These are phyloP conservation scores for Albula glossodonta DNA, from an alignment of 2,113 vertebrate genomes.

Conservation along the genomic window DNA sequence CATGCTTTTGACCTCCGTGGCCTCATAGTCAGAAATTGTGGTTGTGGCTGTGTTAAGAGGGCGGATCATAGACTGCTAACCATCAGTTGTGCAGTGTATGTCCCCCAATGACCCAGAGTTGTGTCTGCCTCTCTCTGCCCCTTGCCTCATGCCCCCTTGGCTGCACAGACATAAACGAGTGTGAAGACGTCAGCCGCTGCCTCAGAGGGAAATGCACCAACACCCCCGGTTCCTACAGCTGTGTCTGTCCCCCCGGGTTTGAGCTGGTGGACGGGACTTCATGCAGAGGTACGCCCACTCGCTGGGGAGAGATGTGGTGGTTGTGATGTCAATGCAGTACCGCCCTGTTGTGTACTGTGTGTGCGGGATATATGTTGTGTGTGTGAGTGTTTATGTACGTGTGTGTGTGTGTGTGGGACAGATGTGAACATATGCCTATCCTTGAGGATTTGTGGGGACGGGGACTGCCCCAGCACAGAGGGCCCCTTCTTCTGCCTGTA, in stretches of 20 bases:
- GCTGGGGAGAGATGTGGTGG: not conserved
- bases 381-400: not conserved
- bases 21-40: not conserved
- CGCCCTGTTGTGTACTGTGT: not conserved
- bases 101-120: not conserved
- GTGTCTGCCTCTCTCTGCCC: not conserved
- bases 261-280: constrained; percentile 54
- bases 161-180: constrained; percentile 68
- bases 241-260: constrained; percentile 59
- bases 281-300: constrained; percentile 58
- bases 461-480: constrained; percentile 60
- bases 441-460: constrained; percentile 58
- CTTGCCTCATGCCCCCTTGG: not conserved
- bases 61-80: not conserved
- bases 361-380: not conserved
- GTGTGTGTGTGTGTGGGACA: constrained; percentile 38
- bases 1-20: not conserved
- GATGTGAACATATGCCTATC: constrained; percentile 66
- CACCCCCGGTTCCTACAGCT: constrained; percentile 61
- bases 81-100: not conserved
- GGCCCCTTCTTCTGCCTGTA: constrained; percentile 62
- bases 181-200: constrained; percentile 58
- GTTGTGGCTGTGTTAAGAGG: not conserved
- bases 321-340: not conserved
- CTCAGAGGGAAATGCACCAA: constrained; percentile 64